phyloP scores from a whole-genome alignment of 2,797 vertebrate genomes.

The Yasuhikotakia modesta region DNA sequence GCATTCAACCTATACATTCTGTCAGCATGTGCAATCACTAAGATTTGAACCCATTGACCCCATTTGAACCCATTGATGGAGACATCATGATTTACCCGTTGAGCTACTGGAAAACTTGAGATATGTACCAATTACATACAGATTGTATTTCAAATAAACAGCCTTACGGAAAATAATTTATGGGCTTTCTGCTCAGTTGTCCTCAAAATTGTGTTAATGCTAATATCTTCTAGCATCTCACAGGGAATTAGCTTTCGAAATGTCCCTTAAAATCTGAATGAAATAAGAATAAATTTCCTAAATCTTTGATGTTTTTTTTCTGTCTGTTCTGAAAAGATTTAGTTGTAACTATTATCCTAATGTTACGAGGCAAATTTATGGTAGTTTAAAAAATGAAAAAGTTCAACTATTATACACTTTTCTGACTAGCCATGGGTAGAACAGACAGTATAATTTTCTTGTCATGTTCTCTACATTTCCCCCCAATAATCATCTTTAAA shows the following conservation, averaged over 20 bases:
- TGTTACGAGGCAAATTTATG: background rate
- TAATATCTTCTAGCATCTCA: too few species aligned
- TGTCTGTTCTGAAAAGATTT: background rate
- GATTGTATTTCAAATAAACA: too few species aligned
- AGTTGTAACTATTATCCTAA: background rate
- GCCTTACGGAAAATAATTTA: background rate
- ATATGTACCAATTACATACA: too few species aligned
- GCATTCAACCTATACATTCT: background rate
- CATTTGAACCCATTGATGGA: too few species aligned
- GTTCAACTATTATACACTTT: background rate
- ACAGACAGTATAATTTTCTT: slow-evolving; percentile 39
- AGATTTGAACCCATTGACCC: background rate
- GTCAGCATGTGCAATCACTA: background rate
- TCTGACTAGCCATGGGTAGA: background rate
- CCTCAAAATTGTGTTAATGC: too few species aligned
- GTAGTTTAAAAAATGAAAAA: background rate
- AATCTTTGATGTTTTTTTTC: too few species aligned
- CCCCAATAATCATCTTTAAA: slow-evolving; percentile 28
- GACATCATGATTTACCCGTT: background rate
- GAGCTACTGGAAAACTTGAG: background rate
- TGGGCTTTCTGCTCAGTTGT: background rate
- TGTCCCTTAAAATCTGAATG: too few species aligned
- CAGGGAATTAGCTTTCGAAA: too few species aligned
- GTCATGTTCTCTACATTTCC: slow-evolving; percentile 26
- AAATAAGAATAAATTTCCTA: too few species aligned